Evolutionary conservation across 2,113 vertebrate genomes (phyloP).

Genomic region (cat (Felis catus)): DNA sequence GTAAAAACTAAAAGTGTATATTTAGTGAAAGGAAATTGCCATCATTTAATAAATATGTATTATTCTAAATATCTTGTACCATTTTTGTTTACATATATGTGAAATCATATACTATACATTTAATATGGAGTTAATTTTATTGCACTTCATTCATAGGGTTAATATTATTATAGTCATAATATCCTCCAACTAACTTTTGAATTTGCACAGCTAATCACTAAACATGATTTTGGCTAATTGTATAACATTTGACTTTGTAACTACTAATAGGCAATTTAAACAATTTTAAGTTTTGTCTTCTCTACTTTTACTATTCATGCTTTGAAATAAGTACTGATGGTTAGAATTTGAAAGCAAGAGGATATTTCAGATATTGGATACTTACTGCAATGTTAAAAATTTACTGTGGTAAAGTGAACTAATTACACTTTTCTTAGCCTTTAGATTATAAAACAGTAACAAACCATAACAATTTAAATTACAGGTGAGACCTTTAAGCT

Average conservation of each 20-base stretch:
- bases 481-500: background rate
- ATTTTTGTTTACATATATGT: background rate
- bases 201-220: conserved; percentile 23
- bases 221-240: conserved; percentile 8
- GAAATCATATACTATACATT: background rate
- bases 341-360: background rate
- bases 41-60: background rate
- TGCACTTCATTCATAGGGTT: background rate
- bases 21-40: conserved; percentile 42
- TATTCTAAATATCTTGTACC: background rate
- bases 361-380: background rate
- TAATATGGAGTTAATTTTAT: conserved; percentile 2
- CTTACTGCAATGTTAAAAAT: background rate
- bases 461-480: background rate
- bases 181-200: background rate
- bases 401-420: background rate
- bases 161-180: conserved; percentile 21
- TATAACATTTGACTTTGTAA: background rate
- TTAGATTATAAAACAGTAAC: conserved; percentile 3
- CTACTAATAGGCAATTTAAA: background rate
- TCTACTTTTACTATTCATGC: background rate
- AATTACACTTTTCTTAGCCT: background rate
- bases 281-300: conserved; percentile 4
- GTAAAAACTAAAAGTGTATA: background rate
- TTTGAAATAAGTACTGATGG: background rate